A percentile compares a stretch with the other conserved stretches of the same genome.
Evolutionary conservation across 2,113 vertebrate species (phyloP).

Genomic region (Sardina pilchardus): DNA sequence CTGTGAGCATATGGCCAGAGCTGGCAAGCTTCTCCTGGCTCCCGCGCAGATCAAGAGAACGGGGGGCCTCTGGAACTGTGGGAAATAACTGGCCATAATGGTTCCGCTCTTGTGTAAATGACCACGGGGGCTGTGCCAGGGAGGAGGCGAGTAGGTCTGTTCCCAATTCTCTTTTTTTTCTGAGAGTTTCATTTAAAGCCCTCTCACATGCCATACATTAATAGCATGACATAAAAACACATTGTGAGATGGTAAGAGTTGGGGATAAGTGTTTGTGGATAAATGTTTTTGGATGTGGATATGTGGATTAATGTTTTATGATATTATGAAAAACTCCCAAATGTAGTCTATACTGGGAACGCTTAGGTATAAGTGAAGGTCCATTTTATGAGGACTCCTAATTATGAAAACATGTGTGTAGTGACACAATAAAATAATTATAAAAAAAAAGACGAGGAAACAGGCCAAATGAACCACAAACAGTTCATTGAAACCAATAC

Average conservation of each 20-base stretch:
- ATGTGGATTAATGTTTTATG: neutral
- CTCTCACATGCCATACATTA: neutral
- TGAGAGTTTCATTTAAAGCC: neutral
- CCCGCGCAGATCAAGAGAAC: neutral
- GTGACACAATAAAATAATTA: neutral
- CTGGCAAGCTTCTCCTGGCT: neutral
- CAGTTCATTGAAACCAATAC: too few species aligned
- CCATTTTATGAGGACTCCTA: neutral
- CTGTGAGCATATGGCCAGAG: slow-evolving; percentile 3
- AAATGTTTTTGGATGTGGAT: neutral
- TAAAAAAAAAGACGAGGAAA: too few species aligned
- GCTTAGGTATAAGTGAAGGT: neutral
- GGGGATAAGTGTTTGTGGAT: neutral
- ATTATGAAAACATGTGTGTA: neutral
- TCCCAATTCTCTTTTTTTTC: neutral
- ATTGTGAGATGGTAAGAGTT: neutral
- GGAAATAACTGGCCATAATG: neutral
- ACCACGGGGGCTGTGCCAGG: neutral
- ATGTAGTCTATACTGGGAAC: neutral
- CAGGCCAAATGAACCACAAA: too few species aligned
- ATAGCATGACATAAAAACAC: neutral
- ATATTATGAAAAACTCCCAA: neutral
- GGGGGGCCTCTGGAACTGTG: neutral
- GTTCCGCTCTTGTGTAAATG: neutral
- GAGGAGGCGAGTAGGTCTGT: neutral